phyloP scores from a whole-genome alignment of 35 echinoderm and acorn worm species.

The Stichopus chloronotus region DNA sequence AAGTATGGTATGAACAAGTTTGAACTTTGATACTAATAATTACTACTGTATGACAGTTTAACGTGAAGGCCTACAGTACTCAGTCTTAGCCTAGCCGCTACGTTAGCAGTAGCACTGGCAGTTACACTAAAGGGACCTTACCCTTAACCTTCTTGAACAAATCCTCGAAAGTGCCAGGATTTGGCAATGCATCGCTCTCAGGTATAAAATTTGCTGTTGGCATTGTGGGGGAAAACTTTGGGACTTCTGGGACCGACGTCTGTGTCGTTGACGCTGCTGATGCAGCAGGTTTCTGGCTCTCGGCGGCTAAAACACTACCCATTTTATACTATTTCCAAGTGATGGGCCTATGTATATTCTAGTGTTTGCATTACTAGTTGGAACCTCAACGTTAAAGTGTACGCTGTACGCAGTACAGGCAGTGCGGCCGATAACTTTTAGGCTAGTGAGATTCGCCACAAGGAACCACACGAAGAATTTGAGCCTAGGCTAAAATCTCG shows the following conservation, averaged over 20 bases:
- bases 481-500: constrained; percentile 19
- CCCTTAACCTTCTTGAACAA: constrained; percentile 94
- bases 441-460: background rate
- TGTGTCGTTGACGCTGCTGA: background rate
- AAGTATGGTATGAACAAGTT: too few species aligned
- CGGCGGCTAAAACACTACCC: constrained; percentile 48
- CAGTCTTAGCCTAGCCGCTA: background rate
- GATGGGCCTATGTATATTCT: background rate
- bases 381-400: background rate
- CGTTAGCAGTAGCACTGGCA: background rate
- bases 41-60: too few species aligned
- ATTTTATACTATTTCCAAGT: background rate
- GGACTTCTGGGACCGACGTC: constrained; percentile 5
- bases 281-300: constrained; percentile 31
- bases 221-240: constrained; percentile 28
- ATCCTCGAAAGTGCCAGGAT: constrained; percentile 94
- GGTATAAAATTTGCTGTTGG: constrained; percentile 25
- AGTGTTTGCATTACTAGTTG: background rate
- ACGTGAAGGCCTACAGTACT: background rate
- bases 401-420: background rate
- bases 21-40: too few species aligned
- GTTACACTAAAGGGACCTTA: background rate
- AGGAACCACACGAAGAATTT: background rate
- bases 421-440: background rate
- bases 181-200: constrained; percentile 59